Percentiles rank a stretch among this genome's conserved stretches.
Evolutionary conservation across 2,113 vertebrate genomes (phyloP).

Genomic region (Anoura caudifer): DNA sequence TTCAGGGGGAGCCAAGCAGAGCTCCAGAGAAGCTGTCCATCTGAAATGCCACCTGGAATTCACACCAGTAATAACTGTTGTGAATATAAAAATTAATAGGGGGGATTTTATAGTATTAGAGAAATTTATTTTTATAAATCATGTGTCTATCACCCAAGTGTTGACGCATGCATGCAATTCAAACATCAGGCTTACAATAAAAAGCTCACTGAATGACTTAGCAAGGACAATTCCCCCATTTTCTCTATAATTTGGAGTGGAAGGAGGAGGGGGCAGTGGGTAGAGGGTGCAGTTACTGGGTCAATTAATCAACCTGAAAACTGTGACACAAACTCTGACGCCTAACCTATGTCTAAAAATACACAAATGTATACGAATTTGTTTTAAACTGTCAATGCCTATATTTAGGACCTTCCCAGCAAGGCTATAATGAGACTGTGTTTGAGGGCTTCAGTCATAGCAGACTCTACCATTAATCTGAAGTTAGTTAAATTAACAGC

Average conservation of each 20-base stretch:
- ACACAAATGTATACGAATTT: constrained; percentile 85
- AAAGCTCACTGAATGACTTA: constrained; percentile 72
- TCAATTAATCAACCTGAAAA: constrained; percentile 88
- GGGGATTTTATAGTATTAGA: constrained; percentile 75
- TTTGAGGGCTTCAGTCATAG: constrained; percentile 84
- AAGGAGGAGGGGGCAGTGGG: constrained; percentile 59
- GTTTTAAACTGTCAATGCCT: constrained; percentile 86
- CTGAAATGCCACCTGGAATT: constrained; percentile 77
- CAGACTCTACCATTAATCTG: constrained; percentile 89
- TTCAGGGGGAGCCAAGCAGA: not conserved
- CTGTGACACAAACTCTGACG: constrained; percentile 86
- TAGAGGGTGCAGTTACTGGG: constrained; percentile 81
- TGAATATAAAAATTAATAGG: constrained; percentile 78
- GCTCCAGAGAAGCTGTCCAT: constrained; percentile 69
- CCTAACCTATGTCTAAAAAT: constrained; percentile 86
- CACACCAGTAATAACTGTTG: constrained; percentile 69
- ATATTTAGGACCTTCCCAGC: constrained; percentile 88
- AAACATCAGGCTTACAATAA: constrained; percentile 73
- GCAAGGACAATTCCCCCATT: constrained; percentile 77
- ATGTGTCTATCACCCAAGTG: constrained; percentile 70
- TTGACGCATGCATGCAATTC: constrained; percentile 74
- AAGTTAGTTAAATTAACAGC: constrained; percentile 93
- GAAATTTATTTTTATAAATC: constrained; percentile 79
- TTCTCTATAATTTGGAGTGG: constrained; percentile 77
- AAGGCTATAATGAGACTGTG: constrained; percentile 91